Percentiles rank a stretch among this genome's conserved stretches.
Conservation (phyloP, 1,140 invertebrate species). For the Melanaphis sacchari region DNA sequence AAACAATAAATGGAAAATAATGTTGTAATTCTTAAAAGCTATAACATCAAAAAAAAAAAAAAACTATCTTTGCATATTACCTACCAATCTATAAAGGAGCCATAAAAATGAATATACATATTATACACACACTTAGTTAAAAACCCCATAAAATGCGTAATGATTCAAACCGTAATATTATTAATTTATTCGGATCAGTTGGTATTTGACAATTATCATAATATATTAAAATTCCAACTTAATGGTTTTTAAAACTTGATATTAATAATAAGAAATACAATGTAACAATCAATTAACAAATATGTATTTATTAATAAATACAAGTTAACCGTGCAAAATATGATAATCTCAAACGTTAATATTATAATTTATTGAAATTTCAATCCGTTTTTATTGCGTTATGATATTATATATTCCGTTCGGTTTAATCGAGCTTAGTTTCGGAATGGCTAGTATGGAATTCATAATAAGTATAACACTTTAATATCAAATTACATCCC, state of each 20-base stretch:
- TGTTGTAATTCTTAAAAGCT: not conserved
- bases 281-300: not conserved
- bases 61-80: not conserved
- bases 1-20: not conserved
- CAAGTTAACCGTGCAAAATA: not conserved
- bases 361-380: conserved; percentile 24
- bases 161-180: not conserved
- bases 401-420: not conserved
- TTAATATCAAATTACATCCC: not conserved
- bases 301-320: not conserved
- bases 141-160: not conserved
- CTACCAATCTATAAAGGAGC: not conserved
- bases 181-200: not conserved
- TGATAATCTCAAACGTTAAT: conserved; percentile 24
- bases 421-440: conserved; percentile 31
- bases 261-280: not conserved
- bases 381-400: not conserved
- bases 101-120: no score
- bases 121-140: not conserved
- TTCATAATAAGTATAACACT: conserved; percentile 16
- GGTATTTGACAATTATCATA: not conserved
- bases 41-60: no score
- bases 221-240: not conserved
- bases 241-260: not conserved
- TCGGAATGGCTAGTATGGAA: not conserved